Evolutionary conservation across 2,888 invertebrate genomes (phyloP).

Genomic region (Euplagia quadripunctaria): DNA sequence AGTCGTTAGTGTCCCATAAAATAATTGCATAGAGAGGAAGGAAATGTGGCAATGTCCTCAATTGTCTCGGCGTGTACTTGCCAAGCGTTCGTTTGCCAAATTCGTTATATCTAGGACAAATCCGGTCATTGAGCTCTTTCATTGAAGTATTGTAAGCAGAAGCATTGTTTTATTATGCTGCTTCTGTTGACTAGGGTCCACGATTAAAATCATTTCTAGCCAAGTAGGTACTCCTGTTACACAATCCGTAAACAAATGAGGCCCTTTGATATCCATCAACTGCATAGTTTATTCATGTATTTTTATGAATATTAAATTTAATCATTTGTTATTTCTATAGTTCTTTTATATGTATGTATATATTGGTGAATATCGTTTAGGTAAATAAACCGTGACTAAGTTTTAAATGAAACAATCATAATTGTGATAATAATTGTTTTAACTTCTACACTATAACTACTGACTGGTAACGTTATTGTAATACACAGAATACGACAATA

Average conservation of each 20-base stretch:
- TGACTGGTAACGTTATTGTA: background rate
- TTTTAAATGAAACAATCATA: too few relatives aligned
- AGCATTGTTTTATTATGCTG: background rate
- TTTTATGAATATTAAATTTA: too few relatives aligned
- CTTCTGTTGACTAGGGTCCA: too few relatives aligned
- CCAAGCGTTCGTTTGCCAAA: constrained; percentile 11
- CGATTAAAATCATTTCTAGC: too few relatives aligned
- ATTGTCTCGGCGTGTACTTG: constrained; percentile 7
- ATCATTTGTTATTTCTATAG: too few relatives aligned
- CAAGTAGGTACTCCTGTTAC: too few relatives aligned
- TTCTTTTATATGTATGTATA: too few relatives aligned
- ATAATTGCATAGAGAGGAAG: constrained; percentile 11
- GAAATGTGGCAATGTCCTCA: constrained; percentile 9
- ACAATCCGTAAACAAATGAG: too few relatives aligned
- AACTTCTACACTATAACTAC: background rate
- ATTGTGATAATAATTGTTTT: background rate
- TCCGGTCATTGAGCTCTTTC: background rate
- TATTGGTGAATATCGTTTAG: too few relatives aligned
- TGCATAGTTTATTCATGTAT: too few relatives aligned
- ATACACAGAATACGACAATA: background rate
- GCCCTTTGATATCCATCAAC: too few relatives aligned
- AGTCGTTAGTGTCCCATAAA: constrained; percentile 13
- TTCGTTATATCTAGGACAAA: constrained; percentile 10
- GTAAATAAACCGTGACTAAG: too few relatives aligned
- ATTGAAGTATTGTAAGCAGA: background rate